Base-by-base conservation (phyloP, 2,888 invertebrate species). In the Unio delphinus region DNA sequence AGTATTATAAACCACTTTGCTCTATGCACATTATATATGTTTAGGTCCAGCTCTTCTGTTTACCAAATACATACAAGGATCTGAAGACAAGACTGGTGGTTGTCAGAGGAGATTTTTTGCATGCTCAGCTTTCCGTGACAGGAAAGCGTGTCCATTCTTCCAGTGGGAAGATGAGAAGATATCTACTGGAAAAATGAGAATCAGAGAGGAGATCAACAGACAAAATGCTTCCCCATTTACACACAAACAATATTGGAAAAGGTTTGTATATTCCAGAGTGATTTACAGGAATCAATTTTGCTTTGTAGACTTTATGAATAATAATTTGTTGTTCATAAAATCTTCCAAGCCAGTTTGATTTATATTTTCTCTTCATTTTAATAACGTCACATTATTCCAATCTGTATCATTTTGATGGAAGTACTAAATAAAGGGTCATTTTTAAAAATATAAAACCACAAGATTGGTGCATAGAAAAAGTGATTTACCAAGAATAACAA, bases 91-190 rank as follows among this genome's bases (percentile, higher is more conserved):
- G 17, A 72, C 73, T 45, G 55, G n/a, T 20, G 70, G 76, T n/a
- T 34, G 63, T n/a, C 72, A 73, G 67, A 73, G 67, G 64, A 79
- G 92, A 78, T 96, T 94, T 90, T 97, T 92, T 89, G 94, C 94
- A 0, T 97, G 97, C 89, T 94, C 97, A 0, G 95, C 95, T 1
- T 95, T 94, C 88, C 92, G 97, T 69, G 94, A 95, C 85, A 92
- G 94, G 74, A 95, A 94, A 85, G 92, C 93, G 17, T 97, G 97
- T 85, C 91, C 92, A 4, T 94, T 95, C 87, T 94, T 93, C 81
- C 91, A 94, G 45, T 90, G 90, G 85, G 91, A 91, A 70, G 91
- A 92, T 78, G 92, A 92, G 69, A 91, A 92, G 80, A 89, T 90
- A 3, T 84, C 86, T 20, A 85, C 89, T 67, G 72, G 82, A 8